Conservation (phyloP, 2,113 vertebrate species). For the Albula goreensis region DNA sequence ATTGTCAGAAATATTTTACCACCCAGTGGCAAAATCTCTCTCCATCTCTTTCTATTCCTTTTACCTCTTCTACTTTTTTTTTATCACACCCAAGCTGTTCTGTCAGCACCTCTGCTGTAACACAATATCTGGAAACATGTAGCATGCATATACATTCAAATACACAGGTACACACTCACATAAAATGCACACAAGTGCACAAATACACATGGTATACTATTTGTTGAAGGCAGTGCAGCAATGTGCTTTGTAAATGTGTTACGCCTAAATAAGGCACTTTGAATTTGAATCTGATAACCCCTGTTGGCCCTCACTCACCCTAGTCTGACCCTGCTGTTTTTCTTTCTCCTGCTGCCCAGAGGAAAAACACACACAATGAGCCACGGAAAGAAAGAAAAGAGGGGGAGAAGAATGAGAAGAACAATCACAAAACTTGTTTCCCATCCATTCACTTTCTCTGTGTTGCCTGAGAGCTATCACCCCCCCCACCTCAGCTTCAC, state of each 20-base stretch:
- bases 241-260: slow-evolving; percentile 28
- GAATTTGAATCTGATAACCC: slow-evolving; percentile 27
- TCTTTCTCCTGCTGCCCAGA: neutral
- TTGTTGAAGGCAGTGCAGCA: neutral
- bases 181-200: neutral
- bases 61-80: neutral
- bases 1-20: neutral
- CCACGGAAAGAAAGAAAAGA: slow-evolving; percentile 11
- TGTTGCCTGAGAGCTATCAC: neutral
- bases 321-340: slow-evolving; percentile 11
- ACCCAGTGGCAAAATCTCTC: neutral
- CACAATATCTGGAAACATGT: neutral
- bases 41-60: slow-evolving; percentile 7
- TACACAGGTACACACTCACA: neutral
- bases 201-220: neutral
- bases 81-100: neutral
- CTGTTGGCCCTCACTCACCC: neutral
- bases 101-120: neutral
- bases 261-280: slow-evolving; percentile 21
- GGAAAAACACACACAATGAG: slow-evolving; percentile 31
- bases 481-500: too few relatives aligned
- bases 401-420: neutral
- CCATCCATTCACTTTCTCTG: neutral
- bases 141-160: neutral
- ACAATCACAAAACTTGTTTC: neutral